Evolutionary conservation across 2,888 invertebrate species (phyloP), one percentile per base, ranked within the genome.

Genomic region (Onthophagus sagittarius): DNA sequence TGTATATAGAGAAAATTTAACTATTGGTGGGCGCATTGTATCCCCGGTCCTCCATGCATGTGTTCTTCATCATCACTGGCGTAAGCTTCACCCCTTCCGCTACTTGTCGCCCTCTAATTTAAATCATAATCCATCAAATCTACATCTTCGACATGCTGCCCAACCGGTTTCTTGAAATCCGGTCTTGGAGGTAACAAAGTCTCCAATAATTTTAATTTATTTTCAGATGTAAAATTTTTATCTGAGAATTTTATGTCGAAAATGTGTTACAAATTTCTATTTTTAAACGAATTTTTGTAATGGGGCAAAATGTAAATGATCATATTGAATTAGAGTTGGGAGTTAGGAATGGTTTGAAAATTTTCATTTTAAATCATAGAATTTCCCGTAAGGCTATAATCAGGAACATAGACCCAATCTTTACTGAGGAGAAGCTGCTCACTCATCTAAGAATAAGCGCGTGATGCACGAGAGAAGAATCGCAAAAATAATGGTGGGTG

Each of bases 181-280:
- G 93, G 90, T 76, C 94, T 88, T 0, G 92, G 88, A 0, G 96
- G 95, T 80, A 97, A 86, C 73, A 95, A 83, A 70, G 86, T 86
- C 84, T 96, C 96, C 77, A 97, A 86, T 81, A 89, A 85, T 87
- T 92, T 86, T 78, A 92, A 82, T 79, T 89, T 89, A 72, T 89
- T 89, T 77, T 91, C 90, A 76, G 89, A 88, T 39, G 92, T 90
- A 86, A 96, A 97, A 82, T 95, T 89, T 79, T 91, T 92, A 63
- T 90, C 89, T 63, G 98, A 98, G 86, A 97, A 97, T 75, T 89
- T 89, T 72, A 98, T 91, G 80, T 92, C 91, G 87, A 98, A 97
- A 80, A 93, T 93, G 73, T 98, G 90, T 82, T 93, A 93, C 70
- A 98, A 87, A 84, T 95, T 93, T 72, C 98, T 98, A 83, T 91